These are phyloP conservation scores for Laspeyria flexula DNA, from an alignment of 2,888 invertebrate species.

Conservation along the genomic window DNA sequence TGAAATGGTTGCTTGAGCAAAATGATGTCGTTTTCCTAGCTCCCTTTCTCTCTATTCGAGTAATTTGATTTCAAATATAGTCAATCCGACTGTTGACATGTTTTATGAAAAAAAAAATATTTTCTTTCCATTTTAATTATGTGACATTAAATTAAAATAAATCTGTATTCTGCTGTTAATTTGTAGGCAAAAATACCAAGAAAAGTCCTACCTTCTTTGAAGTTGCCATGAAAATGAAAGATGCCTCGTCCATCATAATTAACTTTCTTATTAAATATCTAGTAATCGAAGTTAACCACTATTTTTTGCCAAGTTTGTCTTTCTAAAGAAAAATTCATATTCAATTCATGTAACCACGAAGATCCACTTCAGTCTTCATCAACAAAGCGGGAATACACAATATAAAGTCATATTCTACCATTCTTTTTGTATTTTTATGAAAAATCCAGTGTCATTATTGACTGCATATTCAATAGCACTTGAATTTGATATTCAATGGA, in stretches of 20 bases:
- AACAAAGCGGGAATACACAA: neutral
- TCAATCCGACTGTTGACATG: constrained; percentile 37
- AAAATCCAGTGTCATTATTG: neutral
- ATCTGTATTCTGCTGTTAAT: constrained; percentile 28
- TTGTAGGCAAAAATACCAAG: too few relatives aligned
- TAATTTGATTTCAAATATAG: constrained; percentile 46
- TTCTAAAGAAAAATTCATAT: neutral
- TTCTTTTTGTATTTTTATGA: neutral
- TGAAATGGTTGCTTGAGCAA: constrained; percentile 44
- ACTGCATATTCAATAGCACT: constrained; percentile 9
- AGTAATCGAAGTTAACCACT: too few relatives aligned
- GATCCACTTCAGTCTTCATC: too few relatives aligned
- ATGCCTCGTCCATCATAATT: too few relatives aligned
- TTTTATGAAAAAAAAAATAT: constrained; percentile 30
- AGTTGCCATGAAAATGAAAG: neutral
- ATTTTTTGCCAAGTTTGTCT: neutral
- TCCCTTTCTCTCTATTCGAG: constrained; percentile 23
- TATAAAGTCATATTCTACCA: neutral
- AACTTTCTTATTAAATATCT: too few relatives aligned
- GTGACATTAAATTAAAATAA: constrained; percentile 16
- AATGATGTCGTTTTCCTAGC: constrained; percentile 50
- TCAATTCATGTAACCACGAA: too few relatives aligned
- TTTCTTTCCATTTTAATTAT: neutral
- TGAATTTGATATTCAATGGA: constrained; percentile 27
- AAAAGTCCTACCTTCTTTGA: too few relatives aligned